Base-by-base conservation (phyloP, 2,888 invertebrate genomes). In the Amaurobius ferox region DNA sequence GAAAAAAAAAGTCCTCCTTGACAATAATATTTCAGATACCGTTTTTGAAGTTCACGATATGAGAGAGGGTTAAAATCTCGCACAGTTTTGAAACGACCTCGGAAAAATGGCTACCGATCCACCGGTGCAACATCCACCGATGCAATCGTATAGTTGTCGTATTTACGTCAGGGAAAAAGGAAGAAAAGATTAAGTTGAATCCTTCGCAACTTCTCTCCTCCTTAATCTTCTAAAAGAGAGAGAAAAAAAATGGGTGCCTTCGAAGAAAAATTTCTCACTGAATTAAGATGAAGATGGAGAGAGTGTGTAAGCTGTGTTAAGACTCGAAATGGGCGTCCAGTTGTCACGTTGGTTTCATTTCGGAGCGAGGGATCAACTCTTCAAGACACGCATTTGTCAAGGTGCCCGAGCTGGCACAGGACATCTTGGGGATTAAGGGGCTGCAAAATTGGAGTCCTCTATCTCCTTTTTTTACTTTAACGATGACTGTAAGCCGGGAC, bases 221-320 rank as follows among this genome's bases (percentile, higher is more conserved):
- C 79, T 79, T 79, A 86, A 78, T 86, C 85, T 79, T 78, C 32
- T 55, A 85, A 72, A 71, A 71, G 39, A n/a, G 30, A 73, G 55
- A 61, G 55, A 40, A 61, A 70, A 70, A 70, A 40, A 39, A 19
- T 28, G 16, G 29, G 11, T 29, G 29, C 30, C 29, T 35, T 48
- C 29, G 66, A 72, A 66, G 48, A 79, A 74, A 80, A 73, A 80
- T 68, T 61, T 67, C 76, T 40, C 76, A 83, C 77, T 85, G 83
- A 85, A 85, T 85, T 85, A 85, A 85, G 83, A 85, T 85, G 77
- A 77, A 85, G 83, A 85, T 85, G 77, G 77, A 85, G 70, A 39
- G 62, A 39, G 68, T 77, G 85, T 85, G 77, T 85, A 85, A 85
- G 85, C 79, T 79, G 78, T 79, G 85, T 86, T 86, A 86, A 86